Percentiles rank a stretch among this genome's conserved stretches.
phyloP scores from a whole-genome alignment of 2,888 invertebrate genomes.

The Asteroscopus sphinx region DNA sequence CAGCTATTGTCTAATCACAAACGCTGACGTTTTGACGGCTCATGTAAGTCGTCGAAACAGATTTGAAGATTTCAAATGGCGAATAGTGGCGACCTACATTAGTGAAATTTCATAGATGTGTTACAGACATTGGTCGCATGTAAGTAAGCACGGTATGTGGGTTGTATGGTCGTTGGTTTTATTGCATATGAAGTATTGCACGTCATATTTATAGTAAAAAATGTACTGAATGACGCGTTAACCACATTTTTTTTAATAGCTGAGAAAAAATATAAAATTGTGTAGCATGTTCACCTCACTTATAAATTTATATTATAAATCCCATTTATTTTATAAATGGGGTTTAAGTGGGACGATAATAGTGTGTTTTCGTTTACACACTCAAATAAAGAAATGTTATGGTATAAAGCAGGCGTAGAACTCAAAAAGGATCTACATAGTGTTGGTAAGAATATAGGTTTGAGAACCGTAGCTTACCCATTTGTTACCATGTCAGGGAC shows the following conservation, averaged over 20 bases:
- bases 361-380: slow-evolving; percentile 57
- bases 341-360: slow-evolving; percentile 25
- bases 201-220: slow-evolving; percentile 5
- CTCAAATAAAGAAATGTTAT: slow-evolving; percentile 40
- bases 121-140: too few species aligned
- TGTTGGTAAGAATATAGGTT: neutral
- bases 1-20: too few species aligned
- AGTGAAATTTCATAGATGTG: too few species aligned
- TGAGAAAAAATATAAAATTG: slow-evolving; percentile 26
- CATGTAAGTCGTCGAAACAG: too few species aligned
- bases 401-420: neutral
- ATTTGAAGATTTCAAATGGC: too few species aligned
- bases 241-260: slow-evolving; percentile 24
- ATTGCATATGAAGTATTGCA: slow-evolving; percentile 1
- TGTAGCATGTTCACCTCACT: slow-evolving; percentile 24
- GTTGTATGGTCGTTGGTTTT: too few species aligned
- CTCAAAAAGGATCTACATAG: neutral
- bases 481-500: too few species aligned
- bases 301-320: slow-evolving; percentile 37
- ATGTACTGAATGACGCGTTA: slow-evolving; percentile 1
- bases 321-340: slow-evolving; percentile 35
- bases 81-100: too few species aligned
- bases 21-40: too few species aligned
- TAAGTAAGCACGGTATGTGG: too few species aligned
- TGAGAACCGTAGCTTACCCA: too few species aligned